Evolutionary conservation across 2,113 vertebrate species (phyloP).

Genomic region (Neodontobutis hainanensis): DNA sequence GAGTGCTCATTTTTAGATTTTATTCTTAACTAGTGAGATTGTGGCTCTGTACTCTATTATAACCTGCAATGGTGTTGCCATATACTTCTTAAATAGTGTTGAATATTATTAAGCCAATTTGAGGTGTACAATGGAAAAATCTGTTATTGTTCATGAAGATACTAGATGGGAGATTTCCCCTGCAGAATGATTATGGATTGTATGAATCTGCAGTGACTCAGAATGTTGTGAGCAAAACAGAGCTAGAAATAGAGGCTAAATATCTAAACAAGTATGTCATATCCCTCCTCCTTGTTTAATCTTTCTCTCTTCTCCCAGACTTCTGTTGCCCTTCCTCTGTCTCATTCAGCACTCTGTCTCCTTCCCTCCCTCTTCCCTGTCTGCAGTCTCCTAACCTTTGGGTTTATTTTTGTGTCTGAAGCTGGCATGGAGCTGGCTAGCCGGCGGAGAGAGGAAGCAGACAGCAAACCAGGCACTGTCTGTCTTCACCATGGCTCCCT

Average conservation of each 20-base stretch:
- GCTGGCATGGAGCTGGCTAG: conserved; percentile 29
- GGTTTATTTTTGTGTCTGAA: conserved; percentile 83
- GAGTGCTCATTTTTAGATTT: conserved; percentile 40
- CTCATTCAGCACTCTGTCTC: neutral
- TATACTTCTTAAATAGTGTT: conserved; percentile 57
- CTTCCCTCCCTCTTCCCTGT: conserved; percentile 14
- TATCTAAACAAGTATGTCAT: conserved; percentile 4
- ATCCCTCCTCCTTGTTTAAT: neutral
- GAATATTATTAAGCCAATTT: conserved; percentile 52
- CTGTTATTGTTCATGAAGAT: conserved; percentile 52
- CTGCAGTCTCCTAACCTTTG: conserved; percentile 73
- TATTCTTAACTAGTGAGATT: conserved; percentile 36
- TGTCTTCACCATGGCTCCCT: conserved; percentile 87
- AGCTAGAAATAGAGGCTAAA: neutral
- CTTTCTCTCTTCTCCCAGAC: neutral
- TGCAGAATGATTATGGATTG: conserved; percentile 34
- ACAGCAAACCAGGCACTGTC: conserved; percentile 17
- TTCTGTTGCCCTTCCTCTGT: neutral
- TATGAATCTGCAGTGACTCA: conserved; percentile 5
- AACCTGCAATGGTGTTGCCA: conserved; percentile 41
- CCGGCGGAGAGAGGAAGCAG: conserved; percentile 15
- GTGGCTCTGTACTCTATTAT: conserved; percentile 35
- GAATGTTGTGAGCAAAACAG: neutral
- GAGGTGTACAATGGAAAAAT: conserved; percentile 49
- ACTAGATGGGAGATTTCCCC: conserved; percentile 20